Evolutionary conservation across 1,140 invertebrate species (phyloP).

Genomic region (Drosophila nigromelanica): DNA sequence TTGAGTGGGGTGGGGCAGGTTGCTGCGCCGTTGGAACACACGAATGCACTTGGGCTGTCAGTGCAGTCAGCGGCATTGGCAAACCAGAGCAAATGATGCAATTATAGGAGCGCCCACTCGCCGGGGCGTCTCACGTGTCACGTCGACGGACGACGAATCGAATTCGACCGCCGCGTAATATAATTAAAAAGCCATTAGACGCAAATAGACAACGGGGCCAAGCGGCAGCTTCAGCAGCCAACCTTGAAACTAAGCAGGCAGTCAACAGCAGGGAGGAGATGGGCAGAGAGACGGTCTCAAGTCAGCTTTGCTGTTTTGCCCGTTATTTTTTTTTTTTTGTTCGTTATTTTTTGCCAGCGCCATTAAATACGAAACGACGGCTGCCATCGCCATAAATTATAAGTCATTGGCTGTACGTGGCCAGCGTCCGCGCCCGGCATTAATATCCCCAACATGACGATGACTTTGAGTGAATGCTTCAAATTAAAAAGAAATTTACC

Average conservation of each 20-base stretch:
- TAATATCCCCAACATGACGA: conserved; percentile 80
- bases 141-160: conserved; percentile 30
- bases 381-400: conserved; percentile 80
- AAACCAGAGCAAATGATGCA: conserved; percentile 79
- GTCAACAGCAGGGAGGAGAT: not conserved
- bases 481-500: conserved; percentile 84
- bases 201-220: conserved; percentile 37
- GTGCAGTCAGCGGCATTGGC: conserved; percentile 29
- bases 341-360: conserved; percentile 39
- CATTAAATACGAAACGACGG: conserved; percentile 56
- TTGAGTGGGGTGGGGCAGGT: not conserved
- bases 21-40: conserved; percentile 18
- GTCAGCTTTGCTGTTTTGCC: conserved; percentile 14
- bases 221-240: conserved; percentile 25
- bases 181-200: conserved; percentile 81
- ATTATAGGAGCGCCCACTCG: conserved; percentile 52
- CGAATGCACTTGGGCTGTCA: conserved; percentile 66
- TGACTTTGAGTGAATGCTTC: conserved; percentile 83
- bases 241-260: conserved; percentile 56
- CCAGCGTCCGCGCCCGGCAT: conserved; percentile 38
- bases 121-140: not conserved
- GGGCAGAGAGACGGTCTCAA: not conserved
- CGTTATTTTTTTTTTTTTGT: conserved; percentile 18
- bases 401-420: conserved; percentile 69
- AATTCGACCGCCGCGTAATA: conserved; percentile 71